Conservation (phyloP, 2,888 invertebrate genomes). For the Patella pellucida region DNA sequence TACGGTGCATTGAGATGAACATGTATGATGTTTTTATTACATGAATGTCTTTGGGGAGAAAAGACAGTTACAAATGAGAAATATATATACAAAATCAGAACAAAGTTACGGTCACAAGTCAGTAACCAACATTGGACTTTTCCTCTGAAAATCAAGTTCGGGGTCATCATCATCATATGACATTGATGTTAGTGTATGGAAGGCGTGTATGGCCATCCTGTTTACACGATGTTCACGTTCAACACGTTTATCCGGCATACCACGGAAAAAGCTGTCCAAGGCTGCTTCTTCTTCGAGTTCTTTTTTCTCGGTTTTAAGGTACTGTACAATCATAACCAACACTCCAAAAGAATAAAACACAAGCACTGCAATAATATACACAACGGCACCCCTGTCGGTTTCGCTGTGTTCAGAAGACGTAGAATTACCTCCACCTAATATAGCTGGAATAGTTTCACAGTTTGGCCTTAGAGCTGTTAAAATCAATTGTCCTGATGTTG, state of each 20-base stretch:
- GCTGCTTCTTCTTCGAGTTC: conserved; percentile 58
- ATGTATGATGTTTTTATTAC: too few relatives aligned
- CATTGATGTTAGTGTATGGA: conserved; percentile 59
- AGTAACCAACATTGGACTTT: background rate
- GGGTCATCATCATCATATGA: conserved; percentile 46
- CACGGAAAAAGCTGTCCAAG: conserved; percentile 59
- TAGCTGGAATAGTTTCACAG: background rate
- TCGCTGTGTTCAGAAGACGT: conserved; percentile 25
- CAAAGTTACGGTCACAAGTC: background rate
- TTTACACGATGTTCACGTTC: conserved; percentile 59
- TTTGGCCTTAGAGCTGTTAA: background rate
- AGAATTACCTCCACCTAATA: background rate
- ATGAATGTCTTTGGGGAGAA: too few relatives aligned
- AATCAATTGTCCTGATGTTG: background rate
- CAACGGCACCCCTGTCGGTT: conserved; percentile 55
- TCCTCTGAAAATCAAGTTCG: conserved; percentile 12
- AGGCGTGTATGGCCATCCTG: conserved; percentile 60
- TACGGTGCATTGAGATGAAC: too few relatives aligned
- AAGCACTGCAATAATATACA: conserved; percentile 60
- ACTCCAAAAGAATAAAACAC: conserved; percentile 60
- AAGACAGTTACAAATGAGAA: too few relatives aligned
- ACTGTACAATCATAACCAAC: conserved; percentile 60
- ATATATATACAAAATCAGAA: too few relatives aligned
- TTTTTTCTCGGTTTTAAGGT: conserved; percentile 55
- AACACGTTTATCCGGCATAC: conserved; percentile 54